Evolutionary conservation across 2,888 invertebrate species (phyloP).

Genomic region (Taenaris catops): DNA sequence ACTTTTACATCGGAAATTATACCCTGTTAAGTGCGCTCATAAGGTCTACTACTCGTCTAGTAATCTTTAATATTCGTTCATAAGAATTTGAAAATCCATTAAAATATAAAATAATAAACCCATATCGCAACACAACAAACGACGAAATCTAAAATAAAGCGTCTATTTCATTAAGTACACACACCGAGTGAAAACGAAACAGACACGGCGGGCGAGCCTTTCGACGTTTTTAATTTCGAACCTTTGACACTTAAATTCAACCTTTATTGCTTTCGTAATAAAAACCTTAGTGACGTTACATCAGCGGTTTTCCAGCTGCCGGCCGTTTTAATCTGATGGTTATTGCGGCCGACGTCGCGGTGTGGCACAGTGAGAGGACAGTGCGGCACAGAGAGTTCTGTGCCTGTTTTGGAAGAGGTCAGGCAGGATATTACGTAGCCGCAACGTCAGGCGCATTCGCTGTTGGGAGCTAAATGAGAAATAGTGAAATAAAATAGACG

Average conservation of each 20-base stretch:
- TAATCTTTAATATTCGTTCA: too few relatives aligned
- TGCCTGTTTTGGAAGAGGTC: slow-evolving; percentile 48
- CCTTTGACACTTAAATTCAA: slow-evolving; percentile 64
- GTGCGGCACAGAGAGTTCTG: slow-evolving; percentile 32
- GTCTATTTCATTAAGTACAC: slow-evolving; percentile 44
- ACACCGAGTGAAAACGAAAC: slow-evolving; percentile 44
- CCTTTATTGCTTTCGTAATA: slow-evolving; percentile 71
- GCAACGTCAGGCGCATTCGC: slow-evolving; percentile 60
- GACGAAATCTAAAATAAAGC: slow-evolving; percentile 19
- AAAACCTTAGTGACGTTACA: slow-evolving; percentile 49
- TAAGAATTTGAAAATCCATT: too few relatives aligned
- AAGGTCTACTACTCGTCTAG: too few relatives aligned
- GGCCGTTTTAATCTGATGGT: slow-evolving; percentile 28
- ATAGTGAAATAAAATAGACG: slow-evolving; percentile 45
- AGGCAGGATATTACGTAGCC: slow-evolving; percentile 72
- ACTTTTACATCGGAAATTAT: too few relatives aligned
- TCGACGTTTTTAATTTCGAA: slow-evolving; percentile 58
- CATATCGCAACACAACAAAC: neutral
- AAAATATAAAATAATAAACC: neutral
- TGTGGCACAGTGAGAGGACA: slow-evolving; percentile 18
- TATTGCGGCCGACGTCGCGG: slow-evolving; percentile 29
- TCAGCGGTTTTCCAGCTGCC: slow-evolving; percentile 23
- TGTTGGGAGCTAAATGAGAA: slow-evolving; percentile 63
- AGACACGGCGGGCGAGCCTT: slow-evolving; percentile 48
- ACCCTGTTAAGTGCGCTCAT: too few relatives aligned